A percentile compares a stretch with the other conserved stretches of the same genome.
phyloP scores from a whole-genome alignment of 1,140 invertebrate genomes.

The Elysia chlorotica region DNA sequence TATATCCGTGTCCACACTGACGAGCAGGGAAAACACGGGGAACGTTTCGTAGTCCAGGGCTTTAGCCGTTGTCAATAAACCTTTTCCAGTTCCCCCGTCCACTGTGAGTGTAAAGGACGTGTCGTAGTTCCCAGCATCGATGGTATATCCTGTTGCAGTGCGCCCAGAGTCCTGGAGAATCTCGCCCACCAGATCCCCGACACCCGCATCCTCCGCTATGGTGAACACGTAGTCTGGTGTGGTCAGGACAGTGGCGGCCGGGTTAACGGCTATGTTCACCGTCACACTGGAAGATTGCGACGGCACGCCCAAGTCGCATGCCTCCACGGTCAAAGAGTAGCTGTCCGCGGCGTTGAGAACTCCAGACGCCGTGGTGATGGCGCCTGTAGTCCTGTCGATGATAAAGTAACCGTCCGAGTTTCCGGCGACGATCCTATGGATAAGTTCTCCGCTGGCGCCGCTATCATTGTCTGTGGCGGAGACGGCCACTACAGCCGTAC shows the following conservation, averaged over 20 bases:
- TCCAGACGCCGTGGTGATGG: background rate
- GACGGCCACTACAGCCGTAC: background rate
- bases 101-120: background rate
- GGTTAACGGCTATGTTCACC: background rate
- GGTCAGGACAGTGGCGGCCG: background rate
- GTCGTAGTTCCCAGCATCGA: background rate
- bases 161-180: background rate
- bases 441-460: background rate
- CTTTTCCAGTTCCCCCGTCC: background rate
- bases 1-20: background rate
- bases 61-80: background rate
- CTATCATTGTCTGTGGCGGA: background rate
- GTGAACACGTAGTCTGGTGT: background rate
- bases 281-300: background rate
- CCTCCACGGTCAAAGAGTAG: background rate
- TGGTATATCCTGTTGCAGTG: background rate
- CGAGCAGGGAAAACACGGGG: background rate
- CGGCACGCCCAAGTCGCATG: background rate
- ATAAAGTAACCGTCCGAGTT: conserved; percentile 10
- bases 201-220: background rate
- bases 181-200: background rate
- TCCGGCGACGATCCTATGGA: background rate
- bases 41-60: background rate
- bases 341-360: background rate
- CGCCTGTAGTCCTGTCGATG: background rate